Conservation (phyloP, 2,888 invertebrate genomes). For the Acleris sparsana region DNA sequence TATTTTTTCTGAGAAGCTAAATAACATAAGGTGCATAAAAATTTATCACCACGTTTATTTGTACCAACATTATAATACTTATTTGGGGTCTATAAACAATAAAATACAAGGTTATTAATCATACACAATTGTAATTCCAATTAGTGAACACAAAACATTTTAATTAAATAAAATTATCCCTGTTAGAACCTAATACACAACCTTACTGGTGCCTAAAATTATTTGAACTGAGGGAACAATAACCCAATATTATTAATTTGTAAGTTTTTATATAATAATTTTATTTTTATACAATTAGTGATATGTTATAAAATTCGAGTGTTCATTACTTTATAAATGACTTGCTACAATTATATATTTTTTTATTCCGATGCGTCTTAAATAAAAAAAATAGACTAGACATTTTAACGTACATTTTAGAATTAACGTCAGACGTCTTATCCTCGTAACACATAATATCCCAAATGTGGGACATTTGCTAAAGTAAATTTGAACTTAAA, state of each 20-base stretch:
- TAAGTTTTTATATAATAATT: neutral
- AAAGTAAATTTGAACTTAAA: no score
- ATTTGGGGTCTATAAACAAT: slow-evolving; percentile 6
- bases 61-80: neutral
- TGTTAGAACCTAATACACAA: slow-evolving; percentile 23
- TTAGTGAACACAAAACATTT: slow-evolving; percentile 8
- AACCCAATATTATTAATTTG: neutral
- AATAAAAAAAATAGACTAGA: no score
- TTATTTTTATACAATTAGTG: slow-evolving; percentile 21
- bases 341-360: neutral
- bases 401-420: neutral
- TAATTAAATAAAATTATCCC: slow-evolving; percentile 18
- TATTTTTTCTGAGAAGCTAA: no score
- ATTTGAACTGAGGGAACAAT: neutral
- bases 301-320: slow-evolving; percentile 36
- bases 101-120: slow-evolving; percentile 18
- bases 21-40: no score
- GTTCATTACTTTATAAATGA: neutral
- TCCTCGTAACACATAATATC: neutral
- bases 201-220: slow-evolving; percentile 21
- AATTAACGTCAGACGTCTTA: slow-evolving; percentile 8
- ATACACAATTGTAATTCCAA: slow-evolving; percentile 19
- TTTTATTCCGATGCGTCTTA: neutral
- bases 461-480: no score
- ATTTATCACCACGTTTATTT: no score